These are phyloP conservation scores for Meandrina meandrites DNA, from an alignment of 92 coral and sea anemone species.

Conservation along the genomic window DNA sequence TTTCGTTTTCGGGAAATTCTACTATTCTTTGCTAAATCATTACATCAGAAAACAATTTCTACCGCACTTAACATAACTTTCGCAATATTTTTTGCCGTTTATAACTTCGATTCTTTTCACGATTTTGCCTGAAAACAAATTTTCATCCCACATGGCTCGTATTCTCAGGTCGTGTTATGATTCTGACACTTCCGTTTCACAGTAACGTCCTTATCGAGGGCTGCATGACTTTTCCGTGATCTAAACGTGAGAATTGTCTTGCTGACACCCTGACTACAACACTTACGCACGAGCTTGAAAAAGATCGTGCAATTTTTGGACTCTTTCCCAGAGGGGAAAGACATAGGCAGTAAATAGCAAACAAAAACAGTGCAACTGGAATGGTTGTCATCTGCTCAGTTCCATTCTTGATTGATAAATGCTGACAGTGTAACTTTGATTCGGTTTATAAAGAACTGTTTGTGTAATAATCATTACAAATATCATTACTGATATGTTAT, in stretches of 20 bases:
- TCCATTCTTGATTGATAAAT: no score
- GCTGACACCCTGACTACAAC: conserved; percentile 92
- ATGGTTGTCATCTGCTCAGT: no score
- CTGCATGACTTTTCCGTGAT: conserved; percentile 93
- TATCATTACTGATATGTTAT: no score
- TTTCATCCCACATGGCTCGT: conserved; percentile 54
- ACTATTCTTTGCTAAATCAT: no score
- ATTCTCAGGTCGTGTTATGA: not conserved
- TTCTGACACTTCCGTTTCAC: rapidly evolving
- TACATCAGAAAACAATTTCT: not conserved
- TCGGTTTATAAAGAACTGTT: no score
- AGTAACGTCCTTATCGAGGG: conserved; percentile 99
- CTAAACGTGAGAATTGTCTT: conserved; percentile 91
- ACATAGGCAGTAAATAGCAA: not conserved
- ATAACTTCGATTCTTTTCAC: not conserved
- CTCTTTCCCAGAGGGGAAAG: conserved; percentile 55
- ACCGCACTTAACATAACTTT: not conserved
- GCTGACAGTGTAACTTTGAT: no score
- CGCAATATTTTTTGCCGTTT: not conserved
- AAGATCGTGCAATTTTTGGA: conserved; percentile 99
- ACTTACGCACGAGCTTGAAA: conserved; percentile 79
- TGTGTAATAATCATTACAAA: no score
- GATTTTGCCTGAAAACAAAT: not conserved
- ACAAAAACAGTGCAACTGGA: not conserved
- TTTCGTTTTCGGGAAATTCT: not conserved